Evolutionary conservation across 2,888 invertebrate species (phyloP).

Genomic region (Acronicta alni): DNA sequence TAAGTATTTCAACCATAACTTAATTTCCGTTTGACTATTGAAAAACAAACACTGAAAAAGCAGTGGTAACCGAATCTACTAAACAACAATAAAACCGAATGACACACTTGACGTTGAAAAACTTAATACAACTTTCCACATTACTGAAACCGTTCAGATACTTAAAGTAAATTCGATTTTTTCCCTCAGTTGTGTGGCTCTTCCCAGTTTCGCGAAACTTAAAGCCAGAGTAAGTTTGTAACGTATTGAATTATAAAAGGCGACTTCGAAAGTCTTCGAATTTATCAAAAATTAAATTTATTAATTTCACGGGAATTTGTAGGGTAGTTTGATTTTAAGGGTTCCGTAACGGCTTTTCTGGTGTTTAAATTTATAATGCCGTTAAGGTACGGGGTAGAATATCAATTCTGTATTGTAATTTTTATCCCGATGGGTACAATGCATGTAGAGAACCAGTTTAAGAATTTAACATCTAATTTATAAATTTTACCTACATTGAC

Average conservation of each 20-base stretch:
- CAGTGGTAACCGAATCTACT: neutral
- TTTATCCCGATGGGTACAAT: too few relatives aligned
- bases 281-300: constrained; percentile 42
- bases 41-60: too few relatives aligned
- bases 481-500: too few relatives aligned
- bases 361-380: neutral
- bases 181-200: neutral
- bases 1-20: too few relatives aligned
- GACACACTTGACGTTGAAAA: constrained; percentile 23
- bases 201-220: constrained; percentile 18
- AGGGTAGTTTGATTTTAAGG: neutral
- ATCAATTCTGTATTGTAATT: too few relatives aligned
- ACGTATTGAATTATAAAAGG: constrained; percentile 48
- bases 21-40: too few relatives aligned
- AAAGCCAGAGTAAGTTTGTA: constrained; percentile 22
- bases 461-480: too few relatives aligned
- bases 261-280: constrained; percentile 35
- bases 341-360: neutral
- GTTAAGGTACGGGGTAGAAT: neutral
- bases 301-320: constrained; percentile 19
- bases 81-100: constrained; percentile 22
- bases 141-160: constrained; percentile 37
- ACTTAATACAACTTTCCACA: constrained; percentile 43
- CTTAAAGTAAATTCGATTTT: constrained; percentile 44
- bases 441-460: too few relatives aligned